Base-by-base conservation (phyloP, 2,888 invertebrate genomes). In the Seladonia tumulorum region DNA sequence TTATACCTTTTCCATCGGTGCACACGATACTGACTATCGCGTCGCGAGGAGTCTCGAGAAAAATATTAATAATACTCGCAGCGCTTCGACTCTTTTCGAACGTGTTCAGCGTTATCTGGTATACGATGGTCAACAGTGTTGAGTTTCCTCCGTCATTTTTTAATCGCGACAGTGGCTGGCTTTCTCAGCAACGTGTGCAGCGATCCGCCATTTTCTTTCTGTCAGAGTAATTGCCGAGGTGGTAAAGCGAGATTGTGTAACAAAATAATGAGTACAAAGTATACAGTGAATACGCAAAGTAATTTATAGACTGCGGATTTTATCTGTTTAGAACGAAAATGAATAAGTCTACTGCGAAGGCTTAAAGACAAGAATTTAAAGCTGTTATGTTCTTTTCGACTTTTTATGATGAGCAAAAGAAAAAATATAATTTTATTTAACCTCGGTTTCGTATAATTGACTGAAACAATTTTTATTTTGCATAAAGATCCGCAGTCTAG, bases 1-100 rank as follows among this genome's bases (percentile, higher is more conserved):
- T 84, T 63, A 70, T 78, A 22, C 47, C 66, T 53, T 53, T 76
- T 84, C 66, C 57, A 49, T 63, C 42, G 35, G 39, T 39, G 39
- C 35, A 39, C n/a, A 68, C 22, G 68, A 39, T 39, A 5, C 42
- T 42, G 22, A 39, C 68, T 68, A 68, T 68, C 68, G 35, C 53
- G 53, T 53, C 42, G 68, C n/a, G 42, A 39, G 12, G 1, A 22
- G 68, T 22, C 68, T 35, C 0, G 68, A 0, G 68, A 68, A 68
- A 68, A 68, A 42, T 68, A 68, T 35, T 68, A 35, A 39, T 35
- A 63, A 68, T 10, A 39, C 42, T 68, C n/a, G 12, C 68, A n/a
- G 35, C 22, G 39, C 12, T 42, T 22, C 35, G 22, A 42, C 68
- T 35, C 68, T 68, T 68, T 39, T 12, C 66, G 66, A 35, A 18